A percentile compares a stretch with the other conserved stretches of the same genome.
These are phyloP conservation scores for Heliopora coerulea DNA, from an alignment of 92 coral and sea anemone genomes.

Conservation along the genomic window DNA sequence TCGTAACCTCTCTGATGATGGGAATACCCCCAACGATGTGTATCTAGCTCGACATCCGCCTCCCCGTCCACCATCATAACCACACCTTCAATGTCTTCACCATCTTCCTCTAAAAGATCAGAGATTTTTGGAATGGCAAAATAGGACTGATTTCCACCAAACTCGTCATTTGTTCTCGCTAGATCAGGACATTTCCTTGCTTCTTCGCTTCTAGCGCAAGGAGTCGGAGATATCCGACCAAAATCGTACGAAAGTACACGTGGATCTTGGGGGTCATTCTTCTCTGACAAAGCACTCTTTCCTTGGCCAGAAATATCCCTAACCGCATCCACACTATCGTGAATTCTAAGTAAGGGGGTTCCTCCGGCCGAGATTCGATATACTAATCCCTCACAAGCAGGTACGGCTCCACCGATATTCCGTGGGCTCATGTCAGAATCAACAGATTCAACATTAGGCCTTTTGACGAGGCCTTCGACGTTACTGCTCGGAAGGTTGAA, in stretches of 20 bases:
- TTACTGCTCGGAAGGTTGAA: constrained; percentile 7
- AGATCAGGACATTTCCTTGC: background rate
- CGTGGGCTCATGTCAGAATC: background rate
- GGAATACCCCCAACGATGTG: constrained; percentile 50
- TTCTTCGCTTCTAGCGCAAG: constrained; percentile 3
- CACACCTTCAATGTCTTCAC: constrained; percentile 37
- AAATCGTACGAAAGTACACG: constrained; percentile 8
- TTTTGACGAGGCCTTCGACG: background rate
- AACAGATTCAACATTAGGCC: background rate
- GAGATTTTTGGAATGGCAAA: constrained; percentile 41
- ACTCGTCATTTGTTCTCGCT: background rate
- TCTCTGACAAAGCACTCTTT: background rate
- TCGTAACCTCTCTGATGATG: constrained; percentile 34
- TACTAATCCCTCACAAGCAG: background rate
- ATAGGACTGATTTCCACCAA: background rate
- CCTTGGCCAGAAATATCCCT: background rate
- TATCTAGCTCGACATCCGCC: constrained; percentile 26
- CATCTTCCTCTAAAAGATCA: constrained; percentile 35
- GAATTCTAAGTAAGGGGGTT: background rate
- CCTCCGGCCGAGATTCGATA: background rate
- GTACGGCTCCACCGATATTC: background rate
- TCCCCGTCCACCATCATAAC: constrained; percentile 42
- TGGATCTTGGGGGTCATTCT: background rate
- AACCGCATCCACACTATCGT: background rate
- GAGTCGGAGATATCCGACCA: background rate